phyloP scores from a whole-genome alignment of 2,797 vertebrate genomes.

The Peromyscus melanophrys region DNA sequence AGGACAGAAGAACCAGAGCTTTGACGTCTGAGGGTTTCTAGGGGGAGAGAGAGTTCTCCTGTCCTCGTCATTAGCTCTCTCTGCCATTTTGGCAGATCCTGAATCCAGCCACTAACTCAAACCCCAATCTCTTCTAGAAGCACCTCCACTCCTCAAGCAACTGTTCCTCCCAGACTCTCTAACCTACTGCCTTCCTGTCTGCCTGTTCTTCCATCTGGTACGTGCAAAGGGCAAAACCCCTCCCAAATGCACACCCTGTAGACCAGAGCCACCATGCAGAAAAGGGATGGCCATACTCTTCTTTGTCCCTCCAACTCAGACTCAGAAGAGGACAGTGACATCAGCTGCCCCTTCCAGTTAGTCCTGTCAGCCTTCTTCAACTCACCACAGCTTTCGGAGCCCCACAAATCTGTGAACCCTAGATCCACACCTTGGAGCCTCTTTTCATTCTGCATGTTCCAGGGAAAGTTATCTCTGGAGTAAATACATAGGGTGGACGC shows the following conservation, averaged over 20 bases:
- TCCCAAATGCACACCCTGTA: not conserved
- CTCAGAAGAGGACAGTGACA: not conserved
- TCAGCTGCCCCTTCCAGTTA: not conserved
- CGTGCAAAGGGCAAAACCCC: not conserved
- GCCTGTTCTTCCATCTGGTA: not conserved
- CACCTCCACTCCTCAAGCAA: not conserved
- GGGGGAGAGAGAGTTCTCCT: not conserved
- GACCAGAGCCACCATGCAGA: not conserved
- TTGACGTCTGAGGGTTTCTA: not conserved
- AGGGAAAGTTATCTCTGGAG: not conserved
- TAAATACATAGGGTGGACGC: not conserved
- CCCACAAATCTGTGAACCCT: not conserved
- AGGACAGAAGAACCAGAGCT: not conserved
- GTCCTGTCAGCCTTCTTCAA: not conserved
- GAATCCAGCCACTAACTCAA: not conserved
- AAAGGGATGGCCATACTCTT: not conserved
- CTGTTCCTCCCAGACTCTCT: not conserved
- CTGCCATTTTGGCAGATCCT: not conserved
- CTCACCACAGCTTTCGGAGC: not conserved
- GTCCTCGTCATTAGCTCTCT: not conserved
- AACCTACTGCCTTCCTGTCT: not conserved
- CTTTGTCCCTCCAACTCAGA: not conserved
- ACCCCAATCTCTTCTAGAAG: not conserved
- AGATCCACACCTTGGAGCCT: not conserved
- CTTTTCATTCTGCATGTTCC: not conserved